Conservation (phyloP, 2,113 vertebrate genomes). For the Hylia prasina region DNA sequence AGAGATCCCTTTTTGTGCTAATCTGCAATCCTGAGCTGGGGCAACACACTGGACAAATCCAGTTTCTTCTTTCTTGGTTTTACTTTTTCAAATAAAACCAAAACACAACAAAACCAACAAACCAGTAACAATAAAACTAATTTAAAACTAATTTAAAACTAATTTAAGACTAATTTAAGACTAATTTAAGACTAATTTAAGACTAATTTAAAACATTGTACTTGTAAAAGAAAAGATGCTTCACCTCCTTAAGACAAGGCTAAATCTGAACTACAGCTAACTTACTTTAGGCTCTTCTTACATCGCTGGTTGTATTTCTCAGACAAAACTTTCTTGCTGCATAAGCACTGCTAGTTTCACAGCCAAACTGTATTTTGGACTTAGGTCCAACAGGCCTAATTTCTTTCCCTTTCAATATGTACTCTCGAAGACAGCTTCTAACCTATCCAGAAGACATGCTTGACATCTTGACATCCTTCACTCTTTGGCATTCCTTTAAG, state of each 20-base stretch:
- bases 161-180: too few relatives aligned
- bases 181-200: too few relatives aligned
- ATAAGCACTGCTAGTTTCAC: background rate
- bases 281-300: background rate
- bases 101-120: background rate
- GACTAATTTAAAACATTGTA: background rate
- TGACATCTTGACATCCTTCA: background rate
- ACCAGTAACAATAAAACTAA: background rate
- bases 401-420: background rate
- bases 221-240: background rate
- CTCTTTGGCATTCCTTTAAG: background rate
- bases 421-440: background rate
- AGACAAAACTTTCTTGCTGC: background rate
- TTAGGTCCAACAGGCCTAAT: background rate
- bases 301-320: background rate
- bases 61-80: background rate
- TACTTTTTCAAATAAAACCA: background rate
- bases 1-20: background rate
- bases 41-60: background rate
- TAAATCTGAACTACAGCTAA: background rate
- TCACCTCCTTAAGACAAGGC: background rate
- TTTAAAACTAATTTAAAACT: too few relatives aligned
- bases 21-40: background rate
- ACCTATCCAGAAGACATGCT: background rate
- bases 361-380: background rate